Conservation (phyloP, 2,888 invertebrate species). For the Plusia festucae region DNA sequence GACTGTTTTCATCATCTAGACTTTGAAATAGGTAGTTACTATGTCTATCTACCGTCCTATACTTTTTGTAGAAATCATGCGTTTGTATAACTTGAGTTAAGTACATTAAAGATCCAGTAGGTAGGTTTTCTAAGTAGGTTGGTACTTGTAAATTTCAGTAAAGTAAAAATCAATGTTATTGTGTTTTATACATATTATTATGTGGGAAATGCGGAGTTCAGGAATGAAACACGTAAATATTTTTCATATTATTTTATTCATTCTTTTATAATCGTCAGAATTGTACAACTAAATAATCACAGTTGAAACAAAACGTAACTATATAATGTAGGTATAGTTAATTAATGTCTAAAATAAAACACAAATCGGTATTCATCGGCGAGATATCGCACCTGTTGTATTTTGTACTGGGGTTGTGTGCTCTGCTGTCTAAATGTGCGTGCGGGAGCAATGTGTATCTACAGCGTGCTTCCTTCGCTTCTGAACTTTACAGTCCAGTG, state of each 20-base stretch:
- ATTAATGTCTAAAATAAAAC: conserved; percentile 82
- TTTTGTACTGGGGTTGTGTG: conserved; percentile 85
- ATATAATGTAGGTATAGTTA: conserved; percentile 73
- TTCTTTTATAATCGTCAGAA: conserved; percentile 89
- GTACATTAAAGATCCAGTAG: not conserved
- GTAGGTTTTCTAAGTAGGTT: not conserved
- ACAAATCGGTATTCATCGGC: conserved; percentile 65
- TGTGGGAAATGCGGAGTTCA: not conserved
- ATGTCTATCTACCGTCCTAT: too few species aligned
- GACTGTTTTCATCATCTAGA: not conserved
- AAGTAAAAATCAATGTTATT: not conserved
- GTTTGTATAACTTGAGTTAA: not conserved
- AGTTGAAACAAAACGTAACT: conserved; percentile 89
- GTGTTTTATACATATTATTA: not conserved
- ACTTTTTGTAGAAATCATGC: too few species aligned
- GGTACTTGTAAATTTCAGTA: not conserved
- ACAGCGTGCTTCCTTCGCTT: conserved; percentile 13
- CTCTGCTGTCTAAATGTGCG: conserved; percentile 76
- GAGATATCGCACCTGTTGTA: conserved; percentile 53
- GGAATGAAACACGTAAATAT: conserved; percentile 69
- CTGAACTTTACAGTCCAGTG: conserved; percentile 8
- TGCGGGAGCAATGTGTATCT: conserved; percentile 26
- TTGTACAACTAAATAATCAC: conserved; percentile 91
- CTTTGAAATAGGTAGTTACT: not conserved
- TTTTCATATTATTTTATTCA: conserved; percentile 85